Conservation (phyloP, 2,113 vertebrate genomes). For the Phalacrocorax carbo region DNA sequence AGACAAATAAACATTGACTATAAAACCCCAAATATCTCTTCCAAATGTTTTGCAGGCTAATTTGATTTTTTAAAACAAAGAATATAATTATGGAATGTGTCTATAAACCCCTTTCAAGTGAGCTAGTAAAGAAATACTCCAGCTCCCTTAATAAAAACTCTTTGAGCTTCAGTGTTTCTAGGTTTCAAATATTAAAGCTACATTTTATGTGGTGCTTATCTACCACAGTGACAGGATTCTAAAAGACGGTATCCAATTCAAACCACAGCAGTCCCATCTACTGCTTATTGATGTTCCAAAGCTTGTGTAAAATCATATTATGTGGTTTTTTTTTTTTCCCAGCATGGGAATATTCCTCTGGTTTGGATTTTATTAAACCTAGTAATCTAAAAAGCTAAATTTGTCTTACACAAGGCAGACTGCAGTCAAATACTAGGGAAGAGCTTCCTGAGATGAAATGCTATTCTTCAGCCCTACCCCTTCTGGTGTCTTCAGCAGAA, state of each 20-base stretch:
- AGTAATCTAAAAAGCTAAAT: not conserved
- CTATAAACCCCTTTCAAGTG: not conserved
- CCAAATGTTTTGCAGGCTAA: not conserved
- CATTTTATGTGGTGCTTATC: constrained; percentile 44
- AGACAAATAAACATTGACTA: not conserved
- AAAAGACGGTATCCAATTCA: constrained; percentile 23
- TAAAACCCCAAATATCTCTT: not conserved
- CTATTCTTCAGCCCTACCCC: not conserved
- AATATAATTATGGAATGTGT: not conserved
- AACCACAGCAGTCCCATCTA: constrained; percentile 30
- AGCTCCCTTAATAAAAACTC: constrained; percentile 14
- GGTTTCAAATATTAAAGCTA: constrained; percentile 56
- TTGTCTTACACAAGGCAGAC: not conserved
- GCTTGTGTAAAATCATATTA: not conserved
- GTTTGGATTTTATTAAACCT: constrained; percentile 23
- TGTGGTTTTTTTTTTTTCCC: not conserved
- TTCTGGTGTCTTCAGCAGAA: not conserved
- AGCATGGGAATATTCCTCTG: not conserved
- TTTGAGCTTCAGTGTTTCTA: not conserved
- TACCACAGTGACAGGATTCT: not conserved
- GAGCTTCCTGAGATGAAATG: not conserved
- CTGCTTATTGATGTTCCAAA: constrained; percentile 18
- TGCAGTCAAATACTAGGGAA: not conserved
- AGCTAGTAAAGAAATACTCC: not conserved
- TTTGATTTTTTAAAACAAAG: not conserved